phyloP scores from a whole-genome alignment of 2,797 vertebrate species.

The Diplodus sargus region DNA sequence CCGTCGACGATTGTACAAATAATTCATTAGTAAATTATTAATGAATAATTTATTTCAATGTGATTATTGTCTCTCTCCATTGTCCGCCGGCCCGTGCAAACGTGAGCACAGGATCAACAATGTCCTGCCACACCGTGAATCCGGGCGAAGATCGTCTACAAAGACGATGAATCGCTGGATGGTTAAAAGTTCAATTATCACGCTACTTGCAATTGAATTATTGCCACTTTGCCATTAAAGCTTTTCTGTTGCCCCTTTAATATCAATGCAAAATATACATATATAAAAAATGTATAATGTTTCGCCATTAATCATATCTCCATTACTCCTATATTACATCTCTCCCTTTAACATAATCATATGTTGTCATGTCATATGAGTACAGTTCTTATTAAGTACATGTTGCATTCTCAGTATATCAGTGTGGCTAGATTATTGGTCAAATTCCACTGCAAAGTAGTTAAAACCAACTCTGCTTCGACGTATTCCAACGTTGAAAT shows the following conservation, averaged over 20 bases:
- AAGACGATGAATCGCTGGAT: rapidly evolving
- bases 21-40: too few relatives aligned
- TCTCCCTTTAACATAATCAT: too few relatives aligned
- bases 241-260: too few relatives aligned
- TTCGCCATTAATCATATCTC: neutral
- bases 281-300: too few relatives aligned
- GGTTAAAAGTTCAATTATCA: neutral
- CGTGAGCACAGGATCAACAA: constrained; percentile 34
- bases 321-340: too few relatives aligned
- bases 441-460: too few relatives aligned
- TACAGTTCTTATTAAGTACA: neutral
- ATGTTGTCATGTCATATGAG: neutral
- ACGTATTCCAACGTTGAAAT: neutral
- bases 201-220: too few relatives aligned
- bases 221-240: neutral
- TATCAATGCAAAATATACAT: too few relatives aligned
- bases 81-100: neutral
- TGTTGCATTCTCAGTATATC: too few relatives aligned
- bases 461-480: too few relatives aligned
- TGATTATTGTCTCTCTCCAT: neutral
- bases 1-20: neutral
- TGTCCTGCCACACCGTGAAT: constrained; percentile 9
- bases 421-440: too few relatives aligned
- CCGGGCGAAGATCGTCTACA: constrained; percentile 54
- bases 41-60: too few relatives aligned